Evolutionary conservation across 2,113 vertebrate genomes (phyloP).

Genomic region (Festucalex cinctus): DNA sequence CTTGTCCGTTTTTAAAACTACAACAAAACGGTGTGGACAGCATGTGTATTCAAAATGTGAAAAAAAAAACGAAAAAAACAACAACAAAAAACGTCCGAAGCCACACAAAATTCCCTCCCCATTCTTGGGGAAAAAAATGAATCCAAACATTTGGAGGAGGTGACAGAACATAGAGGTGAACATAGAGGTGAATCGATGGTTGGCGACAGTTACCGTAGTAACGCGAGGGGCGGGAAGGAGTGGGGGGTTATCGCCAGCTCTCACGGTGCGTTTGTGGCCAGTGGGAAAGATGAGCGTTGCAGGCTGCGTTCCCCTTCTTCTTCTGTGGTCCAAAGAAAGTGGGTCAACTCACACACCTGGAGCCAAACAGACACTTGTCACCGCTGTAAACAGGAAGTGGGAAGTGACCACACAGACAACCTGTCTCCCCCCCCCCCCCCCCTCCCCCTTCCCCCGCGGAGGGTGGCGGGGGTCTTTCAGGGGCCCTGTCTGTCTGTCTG

Average conservation of each 20-base stretch:
- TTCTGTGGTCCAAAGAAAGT: constrained; percentile 21
- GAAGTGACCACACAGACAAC: constrained; percentile 55
- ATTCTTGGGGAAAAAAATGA: not conserved
- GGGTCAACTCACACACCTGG: constrained; percentile 37
- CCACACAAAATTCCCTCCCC: not conserved
- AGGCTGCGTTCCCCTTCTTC: not conserved
- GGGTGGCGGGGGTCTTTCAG: not conserved
- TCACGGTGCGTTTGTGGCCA: not conserved
- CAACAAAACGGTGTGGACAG: no score
- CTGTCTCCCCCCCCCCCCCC: not conserved
- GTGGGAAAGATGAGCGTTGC: not conserved
- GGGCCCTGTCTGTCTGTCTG: not conserved
- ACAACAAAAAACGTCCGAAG: not conserved
- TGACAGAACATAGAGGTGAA: not conserved
- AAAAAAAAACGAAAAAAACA: no score
- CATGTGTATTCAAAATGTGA: not conserved
- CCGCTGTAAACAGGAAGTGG: constrained; percentile 51
- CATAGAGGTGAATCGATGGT: not conserved
- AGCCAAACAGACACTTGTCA: constrained; percentile 52
- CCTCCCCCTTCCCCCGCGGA: no score
- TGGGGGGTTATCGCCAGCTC: not conserved
- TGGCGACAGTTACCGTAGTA: not conserved
- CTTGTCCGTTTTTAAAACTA: no score
- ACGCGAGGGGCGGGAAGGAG: not conserved
- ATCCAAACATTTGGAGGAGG: not conserved